Conservation (phyloP, 2,797 vertebrate genomes). For the Sylvia borin region DNA sequence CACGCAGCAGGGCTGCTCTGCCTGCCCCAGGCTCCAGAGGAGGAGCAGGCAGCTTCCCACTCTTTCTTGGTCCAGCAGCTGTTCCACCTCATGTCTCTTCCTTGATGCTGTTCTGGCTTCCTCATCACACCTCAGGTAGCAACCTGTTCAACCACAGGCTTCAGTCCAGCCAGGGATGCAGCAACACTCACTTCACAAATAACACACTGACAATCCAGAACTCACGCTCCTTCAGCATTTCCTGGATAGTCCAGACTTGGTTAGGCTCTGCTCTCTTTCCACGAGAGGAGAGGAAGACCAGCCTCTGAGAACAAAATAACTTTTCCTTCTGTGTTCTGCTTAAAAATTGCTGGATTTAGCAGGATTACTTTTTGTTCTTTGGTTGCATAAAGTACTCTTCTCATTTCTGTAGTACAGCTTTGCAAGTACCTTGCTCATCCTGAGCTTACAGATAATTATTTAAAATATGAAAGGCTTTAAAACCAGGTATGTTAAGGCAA, state of each 20-base stretch:
- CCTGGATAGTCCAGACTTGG: not conserved
- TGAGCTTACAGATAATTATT: not conserved
- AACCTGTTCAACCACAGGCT: not conserved
- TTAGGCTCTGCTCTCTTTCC: not conserved
- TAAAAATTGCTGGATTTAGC: not conserved
- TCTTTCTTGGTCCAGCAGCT: not conserved
- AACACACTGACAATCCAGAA: fast-evolving
- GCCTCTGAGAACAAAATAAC: not conserved
- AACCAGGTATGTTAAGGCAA: not conserved
- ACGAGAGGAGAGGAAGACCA: not conserved
- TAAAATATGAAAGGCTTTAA: not conserved
- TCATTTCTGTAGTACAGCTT: not conserved
- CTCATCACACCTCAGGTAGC: fast-evolving
- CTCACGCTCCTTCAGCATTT: not conserved
- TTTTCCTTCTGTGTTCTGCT: not conserved
- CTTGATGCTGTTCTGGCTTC: not conserved
- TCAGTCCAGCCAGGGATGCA: not conserved
- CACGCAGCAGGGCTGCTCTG: not conserved
- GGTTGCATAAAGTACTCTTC: not conserved
- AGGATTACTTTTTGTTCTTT: not conserved
- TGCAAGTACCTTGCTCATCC: not conserved
- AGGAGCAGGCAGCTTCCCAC: not conserved
- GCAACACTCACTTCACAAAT: not conserved
- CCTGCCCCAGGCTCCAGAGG: fast-evolving
- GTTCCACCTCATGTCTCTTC: not conserved